A percentile compares a stretch with the other conserved stretches of the same genome.
phyloP scores from a whole-genome alignment of 2,113 vertebrate species.

The Gadus macrocephalus region DNA sequence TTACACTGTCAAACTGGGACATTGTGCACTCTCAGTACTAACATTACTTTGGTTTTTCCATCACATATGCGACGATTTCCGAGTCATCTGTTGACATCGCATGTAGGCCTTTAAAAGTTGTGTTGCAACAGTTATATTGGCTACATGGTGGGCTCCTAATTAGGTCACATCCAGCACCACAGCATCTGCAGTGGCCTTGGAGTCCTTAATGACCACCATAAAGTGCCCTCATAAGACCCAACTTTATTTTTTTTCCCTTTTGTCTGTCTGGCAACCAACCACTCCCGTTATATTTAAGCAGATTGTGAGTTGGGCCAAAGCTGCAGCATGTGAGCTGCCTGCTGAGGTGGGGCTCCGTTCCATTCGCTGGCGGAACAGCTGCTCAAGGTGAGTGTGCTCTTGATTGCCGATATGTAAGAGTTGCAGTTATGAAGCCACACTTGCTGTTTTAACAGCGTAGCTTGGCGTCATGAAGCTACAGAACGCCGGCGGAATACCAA shows the following conservation, averaged over 20 bases:
- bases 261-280: background rate
- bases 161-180: background rate
- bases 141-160: background rate
- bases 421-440: slow-evolving; percentile 51
- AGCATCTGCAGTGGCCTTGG: background rate
- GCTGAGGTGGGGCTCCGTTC: slow-evolving; percentile 23
- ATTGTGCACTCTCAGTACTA: too few relatives aligned
- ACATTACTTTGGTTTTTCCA: too few relatives aligned
- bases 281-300: background rate
- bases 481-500: slow-evolving; percentile 42
- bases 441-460: slow-evolving; percentile 54
- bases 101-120: too few relatives aligned
- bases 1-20: too few relatives aligned
- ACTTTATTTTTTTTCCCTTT: background rate
- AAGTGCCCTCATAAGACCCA: background rate
- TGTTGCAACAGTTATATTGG: too few relatives aligned
- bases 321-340: slow-evolving; percentile 6
- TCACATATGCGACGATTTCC: too few relatives aligned
- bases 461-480: slow-evolving; percentile 39
- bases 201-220: background rate
- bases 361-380: slow-evolving; percentile 33
- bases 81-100: too few relatives aligned
- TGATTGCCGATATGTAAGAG: slow-evolving; percentile 49
- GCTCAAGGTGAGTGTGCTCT: slow-evolving; percentile 63
- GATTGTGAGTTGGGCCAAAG: background rate